These are phyloP conservation scores for Indicator indicator DNA, from an alignment of 2,113 vertebrate species.

Conservation along the genomic window DNA sequence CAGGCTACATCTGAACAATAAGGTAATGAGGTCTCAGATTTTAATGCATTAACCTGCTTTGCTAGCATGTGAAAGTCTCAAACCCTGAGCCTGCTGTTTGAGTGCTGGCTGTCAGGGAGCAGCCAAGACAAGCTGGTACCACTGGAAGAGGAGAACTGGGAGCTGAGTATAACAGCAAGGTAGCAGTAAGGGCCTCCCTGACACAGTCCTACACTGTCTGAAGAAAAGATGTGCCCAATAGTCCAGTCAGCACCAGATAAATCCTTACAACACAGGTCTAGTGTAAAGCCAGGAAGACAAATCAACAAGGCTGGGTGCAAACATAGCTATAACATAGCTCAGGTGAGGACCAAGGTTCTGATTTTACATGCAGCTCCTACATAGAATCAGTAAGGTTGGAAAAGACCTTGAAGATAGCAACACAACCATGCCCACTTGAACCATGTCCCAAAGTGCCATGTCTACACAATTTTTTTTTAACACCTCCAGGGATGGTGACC, in stretches of 20 bases:
- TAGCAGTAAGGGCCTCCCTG: not conserved
- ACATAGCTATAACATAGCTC: not conserved
- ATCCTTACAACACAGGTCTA: not conserved
- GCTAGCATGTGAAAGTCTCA: not conserved
- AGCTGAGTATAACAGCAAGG: not conserved
- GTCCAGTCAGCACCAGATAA: not conserved
- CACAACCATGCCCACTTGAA: too few species aligned
- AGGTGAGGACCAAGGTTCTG: not conserved
- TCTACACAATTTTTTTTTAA: too few species aligned
- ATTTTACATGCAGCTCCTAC: not conserved
- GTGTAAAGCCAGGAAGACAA: not conserved
- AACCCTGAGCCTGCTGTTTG: not conserved
- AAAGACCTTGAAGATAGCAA: too few species aligned
- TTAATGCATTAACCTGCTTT: not conserved
- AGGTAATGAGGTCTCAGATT: not conserved
- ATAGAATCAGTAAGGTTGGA: too few species aligned
- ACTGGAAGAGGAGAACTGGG: not conserved
- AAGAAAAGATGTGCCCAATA: not conserved
- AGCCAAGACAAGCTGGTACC: too few species aligned
- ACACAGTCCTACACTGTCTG: accelerated
- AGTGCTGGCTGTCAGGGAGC: not conserved
- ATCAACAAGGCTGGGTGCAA: not conserved
- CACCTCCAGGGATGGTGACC: too few species aligned
- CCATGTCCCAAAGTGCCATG: too few species aligned
- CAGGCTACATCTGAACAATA: not conserved